Base-by-base conservation (phyloP, 2,113 vertebrate genomes). In the Rana temporaria region DNA sequence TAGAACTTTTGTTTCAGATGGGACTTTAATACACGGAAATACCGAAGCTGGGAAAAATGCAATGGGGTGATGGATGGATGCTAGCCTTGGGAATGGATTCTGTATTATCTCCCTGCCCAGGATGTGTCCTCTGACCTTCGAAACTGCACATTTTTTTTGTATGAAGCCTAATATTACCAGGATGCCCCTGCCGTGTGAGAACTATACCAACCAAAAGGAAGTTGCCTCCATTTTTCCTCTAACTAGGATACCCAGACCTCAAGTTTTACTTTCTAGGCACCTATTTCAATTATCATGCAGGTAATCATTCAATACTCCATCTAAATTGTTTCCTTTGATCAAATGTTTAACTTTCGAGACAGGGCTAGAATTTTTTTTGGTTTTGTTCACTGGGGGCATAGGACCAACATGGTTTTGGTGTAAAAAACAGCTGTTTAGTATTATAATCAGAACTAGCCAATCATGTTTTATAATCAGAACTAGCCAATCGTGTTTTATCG, bases 191-290 rank as follows among this genome's bases (percentile, higher is more conserved):
- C 71, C 30, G 17, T 57, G 56, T 60, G 20, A 16, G 32, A 56
- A 59, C 71, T 60, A 2, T 73, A 17, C 57, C 14, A 38, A n/a
- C 19, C 55, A 16, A 18, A 32, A n/a, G n/a, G 52, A 74, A 30
- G 8, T 59, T 60, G 11, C 56, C 30, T 60, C 55, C 1, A 5
- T 74, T 3, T 71, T 55, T 20, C 68, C 57, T 18, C 4, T 63
- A 14, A 81, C 59, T 26, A 34, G 60, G 79, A 82, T 82, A 16
- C 79, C 79, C 9, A 74, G 70, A 66, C 79, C 79, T 8, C 69
- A 82, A 14, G 15, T 74, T 20, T 52, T 82, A n/a, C 60, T 60
- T 22, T 59, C 69, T 4, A 64, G 60, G 55, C 24, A 65, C 62
- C 12, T 22, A 6, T 65, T 34, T 34, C 48, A 60, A 3, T 48